Base-by-base conservation (phyloP, 2,797 vertebrate species). In the Amniataba percoides region DNA sequence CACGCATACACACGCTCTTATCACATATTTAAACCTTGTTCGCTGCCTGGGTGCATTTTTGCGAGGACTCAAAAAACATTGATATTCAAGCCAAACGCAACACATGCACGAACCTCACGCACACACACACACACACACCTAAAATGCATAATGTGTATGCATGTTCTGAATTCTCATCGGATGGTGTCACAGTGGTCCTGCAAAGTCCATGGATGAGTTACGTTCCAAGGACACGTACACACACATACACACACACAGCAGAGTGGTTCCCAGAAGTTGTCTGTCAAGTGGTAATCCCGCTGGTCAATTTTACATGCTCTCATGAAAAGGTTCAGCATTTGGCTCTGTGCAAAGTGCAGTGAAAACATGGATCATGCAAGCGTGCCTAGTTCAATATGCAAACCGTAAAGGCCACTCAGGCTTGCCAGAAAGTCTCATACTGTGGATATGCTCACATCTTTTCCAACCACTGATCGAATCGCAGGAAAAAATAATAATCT, bases 191-290 rank as follows among this genome's bases (percentile, higher is more conserved):
- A 7, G 67, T 63, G 70, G 59, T 83, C 69, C 74, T 61, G 60
- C 49, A 43, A 40, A 79, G 62, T 66, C 58, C 67, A 55, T 39
- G 49, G 53, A 81, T 77, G 63, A 71, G 69, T 72, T 61, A 40
- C 39, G 46, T 59, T 88, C 80, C 77, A 82, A 77, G 77, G 68
- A 81, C 60, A 83, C 31, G 7, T 43, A 71, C 40, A 3, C 23
- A 56, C 14, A 65, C 39, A 51, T 4, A 55, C 56, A 74, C 58
- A 53, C 16, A 58, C 61, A 70, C 59, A 59, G 49, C 19, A 57
- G 43, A 78, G 68, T 46, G 52, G 51, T 78, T 85, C 73, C 71
- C 76, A 89, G 82, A 86, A 76, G 74, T 70, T 76, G 77, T 83
- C 72, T 77, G 49, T 82, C 72, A 81, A 78, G 77, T 48, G n/a